Evolutionary conservation across 2,113 vertebrate genomes (phyloP), one percentile per base, ranked within the genome.

Genomic region (Turnix velox): DNA sequence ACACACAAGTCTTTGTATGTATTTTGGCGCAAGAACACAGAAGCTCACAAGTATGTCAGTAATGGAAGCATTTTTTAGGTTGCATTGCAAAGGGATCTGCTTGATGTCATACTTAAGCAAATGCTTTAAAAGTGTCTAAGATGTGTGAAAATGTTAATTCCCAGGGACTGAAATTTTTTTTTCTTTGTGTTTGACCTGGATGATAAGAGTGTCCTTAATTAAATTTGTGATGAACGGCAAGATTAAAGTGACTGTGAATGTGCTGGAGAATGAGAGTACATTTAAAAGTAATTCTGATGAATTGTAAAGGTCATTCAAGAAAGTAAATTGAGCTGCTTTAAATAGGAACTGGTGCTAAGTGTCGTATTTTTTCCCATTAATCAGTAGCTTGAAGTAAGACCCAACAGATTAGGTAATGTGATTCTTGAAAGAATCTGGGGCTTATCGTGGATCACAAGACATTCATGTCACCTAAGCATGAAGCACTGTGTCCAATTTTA

Each of bases 1-100:
- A 22, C 12, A 22, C 1, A 1, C 1, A 1, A 3, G 0, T 1
- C 1, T 51, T 82, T 40, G 24, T 35, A 62, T 14, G 1, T 59
- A 14, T 10, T 3, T 81, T 35, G 33, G 14, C 2, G 1, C 31
- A 54, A 65, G 18, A 73, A 30, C 15, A 2, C 23, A 43, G 54
- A 79, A 58, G 12, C 25, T 48, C 9, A 3, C 30, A 48, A 5
- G 3, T 42, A 1, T 31, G 13, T 59, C 52, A 66, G 5, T 8
- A 3, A 1, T 17, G 4, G 10, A 43, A 54, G 23, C 17, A 51
- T 84, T 84, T 87, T 27, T 15, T 65, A 6, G 12, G 3, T 37
- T 69, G 25, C 54, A 24, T 35, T 71, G 46, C 39, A 71, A 39
- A 52, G 42, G 6, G 1, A 3, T 61, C 54, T 91, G 13, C 45